These are phyloP conservation scores for Synanthedon tipuliformis DNA, from an alignment of 2,888 invertebrate species.

Conservation along the genomic window DNA sequence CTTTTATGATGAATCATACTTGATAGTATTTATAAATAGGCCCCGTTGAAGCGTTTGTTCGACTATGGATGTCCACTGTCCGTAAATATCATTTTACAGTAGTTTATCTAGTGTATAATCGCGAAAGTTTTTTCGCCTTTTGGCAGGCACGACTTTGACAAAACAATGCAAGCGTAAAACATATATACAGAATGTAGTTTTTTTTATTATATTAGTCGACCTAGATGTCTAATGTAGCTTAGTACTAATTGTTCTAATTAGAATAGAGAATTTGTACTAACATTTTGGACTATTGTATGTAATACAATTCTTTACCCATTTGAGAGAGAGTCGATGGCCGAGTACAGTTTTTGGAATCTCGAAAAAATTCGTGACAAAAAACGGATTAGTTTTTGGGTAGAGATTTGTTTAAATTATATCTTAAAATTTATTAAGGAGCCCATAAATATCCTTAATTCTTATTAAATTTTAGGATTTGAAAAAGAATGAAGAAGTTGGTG, in stretches of 20 bases:
- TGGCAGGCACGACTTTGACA: neutral
- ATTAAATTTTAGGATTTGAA: neutral
- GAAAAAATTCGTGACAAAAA: too few relatives aligned
- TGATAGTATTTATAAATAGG: neutral
- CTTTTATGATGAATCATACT: neutral
- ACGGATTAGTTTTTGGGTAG: too few relatives aligned
- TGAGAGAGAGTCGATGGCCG: too few relatives aligned
- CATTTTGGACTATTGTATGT: slow-evolving; percentile 6
- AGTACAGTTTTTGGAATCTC: too few relatives aligned
- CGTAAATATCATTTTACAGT: neutral
- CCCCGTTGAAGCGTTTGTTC: neutral
- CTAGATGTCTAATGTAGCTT: slow-evolving; percentile 10
- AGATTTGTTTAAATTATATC: too few relatives aligned
- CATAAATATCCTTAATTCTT: neutral
- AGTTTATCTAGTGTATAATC: neutral
- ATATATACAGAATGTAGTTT: neutral
- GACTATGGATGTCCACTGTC: neutral
- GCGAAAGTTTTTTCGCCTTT: neutral
- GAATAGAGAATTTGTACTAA: slow-evolving; percentile 33
- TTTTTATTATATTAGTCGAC: neutral
- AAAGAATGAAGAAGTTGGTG: slow-evolving; percentile 6
- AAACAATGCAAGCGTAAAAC: neutral
- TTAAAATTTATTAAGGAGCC: too few relatives aligned
- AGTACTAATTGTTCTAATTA: slow-evolving; percentile 26
- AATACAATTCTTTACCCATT: slow-evolving; percentile 9